A percentile compares a stretch with the other conserved stretches of the same genome.
Evolutionary conservation across 2,113 vertebrate genomes (phyloP).

Genomic region (Ceuthmochares aereus): DNA sequence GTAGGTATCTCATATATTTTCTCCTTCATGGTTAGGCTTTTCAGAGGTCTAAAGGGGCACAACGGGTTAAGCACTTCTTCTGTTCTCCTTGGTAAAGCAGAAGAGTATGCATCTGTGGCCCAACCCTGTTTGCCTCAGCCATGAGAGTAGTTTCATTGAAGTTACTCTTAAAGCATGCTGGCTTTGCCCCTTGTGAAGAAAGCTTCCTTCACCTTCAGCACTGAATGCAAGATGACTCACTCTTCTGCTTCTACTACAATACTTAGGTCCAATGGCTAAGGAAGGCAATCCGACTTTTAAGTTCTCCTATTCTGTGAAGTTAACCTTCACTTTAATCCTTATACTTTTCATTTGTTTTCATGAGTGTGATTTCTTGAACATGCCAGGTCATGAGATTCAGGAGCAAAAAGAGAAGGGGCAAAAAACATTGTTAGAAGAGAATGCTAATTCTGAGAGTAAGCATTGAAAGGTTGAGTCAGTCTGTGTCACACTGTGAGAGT

Average conservation of each 20-base stretch:
- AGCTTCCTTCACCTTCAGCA: conserved; percentile 29
- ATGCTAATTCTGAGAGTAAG: conserved; percentile 34
- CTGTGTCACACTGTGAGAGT: conserved; percentile 21
- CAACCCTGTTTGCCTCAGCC: neutral
- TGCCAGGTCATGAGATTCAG: neutral
- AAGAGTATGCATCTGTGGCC: neutral
- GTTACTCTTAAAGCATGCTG: neutral
- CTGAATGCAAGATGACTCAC: neutral
- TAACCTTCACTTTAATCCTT: conserved; percentile 54
- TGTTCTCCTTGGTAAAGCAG: neutral
- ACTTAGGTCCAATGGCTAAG: neutral
- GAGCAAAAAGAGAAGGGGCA: conserved; percentile 20
- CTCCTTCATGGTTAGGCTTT: neutral
- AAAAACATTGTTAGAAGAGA: conserved; percentile 34
- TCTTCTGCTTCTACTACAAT: neutral
- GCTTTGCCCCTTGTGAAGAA: neutral
- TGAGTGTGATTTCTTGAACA: conserved; percentile 2
- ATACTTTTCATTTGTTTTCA: neutral
- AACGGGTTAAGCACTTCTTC: neutral
- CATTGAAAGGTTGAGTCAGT: neutral
- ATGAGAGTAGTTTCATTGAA: neutral
- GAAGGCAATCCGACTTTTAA: neutral
- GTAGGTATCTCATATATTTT: neutral
- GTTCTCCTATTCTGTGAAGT: conserved; percentile 3
- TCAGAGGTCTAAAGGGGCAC: neutral